These are phyloP conservation scores for Bubo scandiacus DNA, from an alignment of 2,113 vertebrate genomes.

Conservation along the genomic window DNA sequence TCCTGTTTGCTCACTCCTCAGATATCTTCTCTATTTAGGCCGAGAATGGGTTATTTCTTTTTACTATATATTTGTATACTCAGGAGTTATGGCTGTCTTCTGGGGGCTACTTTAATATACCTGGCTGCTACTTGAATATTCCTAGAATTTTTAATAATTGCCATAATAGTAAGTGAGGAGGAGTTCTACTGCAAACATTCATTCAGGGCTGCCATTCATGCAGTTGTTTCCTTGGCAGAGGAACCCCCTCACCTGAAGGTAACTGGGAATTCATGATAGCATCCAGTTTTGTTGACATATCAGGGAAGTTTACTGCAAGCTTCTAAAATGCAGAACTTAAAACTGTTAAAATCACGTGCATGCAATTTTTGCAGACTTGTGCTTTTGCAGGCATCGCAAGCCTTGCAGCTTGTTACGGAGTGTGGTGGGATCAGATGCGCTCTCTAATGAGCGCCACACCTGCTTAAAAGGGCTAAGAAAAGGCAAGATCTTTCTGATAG, in stretches of 20 bases:
- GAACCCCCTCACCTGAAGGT: not conserved
- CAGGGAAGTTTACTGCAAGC: not conserved
- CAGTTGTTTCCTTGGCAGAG: not conserved
- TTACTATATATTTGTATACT: not conserved
- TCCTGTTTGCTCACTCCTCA: not conserved
- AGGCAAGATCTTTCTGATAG: not conserved
- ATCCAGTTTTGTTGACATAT: not conserved
- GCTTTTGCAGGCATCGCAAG: not conserved
- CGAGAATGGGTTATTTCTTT: not conserved
- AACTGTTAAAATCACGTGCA: not conserved
- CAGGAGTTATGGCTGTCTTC: not conserved
- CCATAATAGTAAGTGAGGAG: not conserved
- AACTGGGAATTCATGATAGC: not conserved
- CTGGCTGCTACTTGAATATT: not conserved
- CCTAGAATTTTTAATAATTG: not conserved
- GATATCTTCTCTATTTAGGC: not conserved
- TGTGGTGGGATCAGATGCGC: not conserved
- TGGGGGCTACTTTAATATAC: not conserved
- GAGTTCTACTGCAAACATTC: not conserved
- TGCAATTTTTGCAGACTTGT: not conserved
- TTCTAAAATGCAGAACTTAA: not conserved
- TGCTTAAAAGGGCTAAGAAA: constrained; percentile 1
- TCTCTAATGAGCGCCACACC: not conserved
- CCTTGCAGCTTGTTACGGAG: not conserved
- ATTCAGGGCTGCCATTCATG: fast-evolving